Base-by-base conservation (phyloP, 1,140 invertebrate genomes). In the Macrocentrus cingulum region DNA sequence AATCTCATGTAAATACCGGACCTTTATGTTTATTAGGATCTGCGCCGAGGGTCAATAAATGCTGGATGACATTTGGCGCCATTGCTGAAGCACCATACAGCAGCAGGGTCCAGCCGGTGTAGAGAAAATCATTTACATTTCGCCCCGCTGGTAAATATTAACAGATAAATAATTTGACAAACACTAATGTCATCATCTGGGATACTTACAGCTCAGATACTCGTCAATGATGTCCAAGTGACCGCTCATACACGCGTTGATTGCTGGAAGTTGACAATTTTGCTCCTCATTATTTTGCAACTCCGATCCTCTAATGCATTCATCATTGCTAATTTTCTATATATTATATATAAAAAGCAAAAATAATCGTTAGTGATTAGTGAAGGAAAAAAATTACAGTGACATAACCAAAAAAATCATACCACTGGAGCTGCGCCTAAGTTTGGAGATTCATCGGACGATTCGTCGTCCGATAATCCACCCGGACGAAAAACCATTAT, bases 11-110 rank as follows among this genome's bases (percentile, higher is more conserved):
- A 34, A 41, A 29, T 39, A 1, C 25, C 46, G 49, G 42, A 77
- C 76, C 72, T 67, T 70, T 70, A 55, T 74, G 66, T 13, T 62
- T 63, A 62, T 80, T 79, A 32, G 75, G 71, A 65, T 81, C 54
- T 45, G 73, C 78, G 39, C 67, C 71, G n/a, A 55, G 48, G 3
- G 63, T 22, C 19, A 81, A 46, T 36, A 81, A 63, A 45, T 65
- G 60, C 39, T 72, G 23, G 15, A 79, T 46, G 5, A 77, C 22
- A 19, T 75, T 60, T 9, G 51, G 15, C 49, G 71, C 62, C 5
- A 66, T 64, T 6, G 56, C 59, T 2, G 64, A 73, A 29, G 71
- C 51, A 9, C 71, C 77, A 64, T 77, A 72, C 42, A 80, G 63
- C 8, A 81, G 54, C 5, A 66, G 23, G 29, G 70, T 74, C 76